A percentile compares a stretch with the other conserved stretches of the same genome.
These are phyloP conservation scores for Penelope pileata DNA, from an alignment of 2,113 vertebrate genomes.

Conservation along the genomic window DNA sequence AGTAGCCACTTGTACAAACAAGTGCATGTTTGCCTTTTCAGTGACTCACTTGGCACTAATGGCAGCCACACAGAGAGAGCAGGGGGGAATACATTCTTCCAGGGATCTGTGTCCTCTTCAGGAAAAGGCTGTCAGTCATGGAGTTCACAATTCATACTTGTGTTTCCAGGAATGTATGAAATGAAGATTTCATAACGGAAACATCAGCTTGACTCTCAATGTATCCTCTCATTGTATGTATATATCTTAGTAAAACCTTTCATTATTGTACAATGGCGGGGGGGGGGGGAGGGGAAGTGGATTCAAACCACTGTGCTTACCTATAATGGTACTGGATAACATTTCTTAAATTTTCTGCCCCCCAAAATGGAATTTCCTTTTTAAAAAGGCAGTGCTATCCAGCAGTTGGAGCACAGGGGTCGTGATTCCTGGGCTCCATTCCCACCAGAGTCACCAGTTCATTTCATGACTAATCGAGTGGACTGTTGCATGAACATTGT, in stretches of 20 bases:
- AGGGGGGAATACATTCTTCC: background rate
- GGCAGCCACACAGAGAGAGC: background rate
- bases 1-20: background rate
- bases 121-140: background rate
- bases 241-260: background rate
- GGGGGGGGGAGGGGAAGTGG: background rate
- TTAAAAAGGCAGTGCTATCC: background rate
- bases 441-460: background rate
- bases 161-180: conserved; percentile 31
- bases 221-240: background rate
- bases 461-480: conserved; percentile 56
- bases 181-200: conserved; percentile 27
- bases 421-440: conserved; percentile 24
- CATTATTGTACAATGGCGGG: background rate
- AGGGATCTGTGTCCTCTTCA: conserved; percentile 3
- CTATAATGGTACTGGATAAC: background rate
- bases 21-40: background rate
- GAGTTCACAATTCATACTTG: background rate
- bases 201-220: background rate
- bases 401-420: background rate
- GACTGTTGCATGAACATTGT: conserved; percentile 53
- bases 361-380: background rate
- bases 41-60: conserved; percentile 31
- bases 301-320: background rate
- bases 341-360: background rate